These are phyloP conservation scores for Eriosoma lanigerum DNA, from an alignment of 1,140 invertebrate genomes.

Conservation along the genomic window DNA sequence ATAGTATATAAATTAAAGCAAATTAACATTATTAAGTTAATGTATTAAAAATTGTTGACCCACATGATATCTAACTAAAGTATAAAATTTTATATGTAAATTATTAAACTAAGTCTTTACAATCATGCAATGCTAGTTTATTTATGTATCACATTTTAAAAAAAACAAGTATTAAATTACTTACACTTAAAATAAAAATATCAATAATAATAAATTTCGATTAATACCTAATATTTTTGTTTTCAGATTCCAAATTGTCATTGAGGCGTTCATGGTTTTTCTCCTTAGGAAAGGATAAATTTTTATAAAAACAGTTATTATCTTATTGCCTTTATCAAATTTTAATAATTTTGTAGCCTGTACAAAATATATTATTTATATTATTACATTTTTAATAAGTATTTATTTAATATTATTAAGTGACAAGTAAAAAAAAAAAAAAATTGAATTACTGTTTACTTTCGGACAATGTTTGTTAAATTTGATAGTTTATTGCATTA, in stretches of 20 bases:
- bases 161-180: too few relatives aligned
- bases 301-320: not conserved
- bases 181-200: not conserved
- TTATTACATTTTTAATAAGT: too few relatives aligned
- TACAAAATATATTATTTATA: not conserved
- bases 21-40: too few relatives aligned
- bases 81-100: too few relatives aligned
- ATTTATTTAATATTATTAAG: not conserved
- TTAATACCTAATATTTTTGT: not conserved
- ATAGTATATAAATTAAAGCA: too few relatives aligned
- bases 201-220: not conserved
- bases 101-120: too few relatives aligned
- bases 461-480: constrained; percentile 41
- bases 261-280: not conserved
- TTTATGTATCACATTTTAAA: too few relatives aligned
- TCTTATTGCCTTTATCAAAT: not conserved
- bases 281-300: not conserved
- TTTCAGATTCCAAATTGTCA: constrained; percentile 15
- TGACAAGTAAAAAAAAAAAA: constrained; percentile 6
- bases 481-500: not conserved
- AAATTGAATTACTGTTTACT: not conserved
- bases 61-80: too few relatives aligned
- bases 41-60: too few relatives aligned
- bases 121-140: not conserved
- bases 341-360: not conserved